Evolutionary conservation across 2,113 vertebrate genomes (phyloP).

Genomic region (Balaenoptera acutorostrata): DNA sequence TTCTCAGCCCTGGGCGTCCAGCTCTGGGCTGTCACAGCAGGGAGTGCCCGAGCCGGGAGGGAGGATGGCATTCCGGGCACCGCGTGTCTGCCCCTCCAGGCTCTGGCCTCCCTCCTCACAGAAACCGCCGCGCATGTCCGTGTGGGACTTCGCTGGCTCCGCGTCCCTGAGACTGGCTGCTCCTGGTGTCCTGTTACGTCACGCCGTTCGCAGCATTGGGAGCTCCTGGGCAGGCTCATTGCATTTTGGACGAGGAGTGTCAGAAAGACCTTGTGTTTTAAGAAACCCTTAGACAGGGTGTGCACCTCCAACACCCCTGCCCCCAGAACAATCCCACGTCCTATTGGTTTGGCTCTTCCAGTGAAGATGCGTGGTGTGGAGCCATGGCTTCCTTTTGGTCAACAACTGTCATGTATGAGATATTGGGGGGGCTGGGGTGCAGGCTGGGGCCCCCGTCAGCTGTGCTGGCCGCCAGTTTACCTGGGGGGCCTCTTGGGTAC

Average conservation of each 20-base stretch:
- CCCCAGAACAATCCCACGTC: not conserved
- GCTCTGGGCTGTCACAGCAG: not conserved
- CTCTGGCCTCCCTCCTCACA: too few species aligned
- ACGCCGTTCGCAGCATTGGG: not conserved
- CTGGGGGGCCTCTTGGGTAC: not conserved
- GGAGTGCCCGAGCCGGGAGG: not conserved
- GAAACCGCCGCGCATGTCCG: not conserved
- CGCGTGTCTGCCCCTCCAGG: not conserved
- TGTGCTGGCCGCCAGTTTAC: not conserved
- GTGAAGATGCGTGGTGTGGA: not conserved
- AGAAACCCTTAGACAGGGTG: not conserved
- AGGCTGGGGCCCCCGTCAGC: not conserved
- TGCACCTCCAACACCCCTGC: not conserved
- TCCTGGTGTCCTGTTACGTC: not conserved
- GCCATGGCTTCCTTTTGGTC: not conserved
- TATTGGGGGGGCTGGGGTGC: not conserved
- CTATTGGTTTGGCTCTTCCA: not conserved
- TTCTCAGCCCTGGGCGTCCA: not conserved
- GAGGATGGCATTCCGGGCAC: not conserved
- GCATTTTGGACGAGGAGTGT: not conserved
- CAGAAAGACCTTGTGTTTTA: not conserved
- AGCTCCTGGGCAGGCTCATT: not conserved
- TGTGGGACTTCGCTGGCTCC: not conserved
- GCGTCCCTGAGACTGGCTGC: not conserved
- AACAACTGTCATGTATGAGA: not conserved